Percentiles rank a stretch among this genome's conserved stretches.
Evolutionary conservation across 2,888 invertebrate genomes (phyloP).

Genomic region (Melanotus villosus): DNA sequence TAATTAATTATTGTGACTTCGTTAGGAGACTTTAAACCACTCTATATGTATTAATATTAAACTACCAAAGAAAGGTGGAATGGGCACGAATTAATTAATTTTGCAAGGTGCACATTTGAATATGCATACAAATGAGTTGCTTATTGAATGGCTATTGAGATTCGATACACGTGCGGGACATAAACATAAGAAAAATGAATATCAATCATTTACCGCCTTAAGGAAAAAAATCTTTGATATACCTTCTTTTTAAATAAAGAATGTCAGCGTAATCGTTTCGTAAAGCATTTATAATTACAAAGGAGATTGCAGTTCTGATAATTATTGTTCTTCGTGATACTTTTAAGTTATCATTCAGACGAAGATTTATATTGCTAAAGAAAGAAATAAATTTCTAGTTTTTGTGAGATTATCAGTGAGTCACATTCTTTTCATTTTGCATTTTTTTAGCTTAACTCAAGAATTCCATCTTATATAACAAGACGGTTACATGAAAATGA

Average conservation of each 20-base stretch:
- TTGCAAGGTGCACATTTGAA: constrained; percentile 25
- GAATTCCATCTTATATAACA: too few species aligned
- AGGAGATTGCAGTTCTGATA: too few species aligned
- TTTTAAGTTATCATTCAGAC: too few species aligned
- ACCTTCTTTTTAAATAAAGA: not conserved
- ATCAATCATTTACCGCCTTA: constrained; percentile 3
- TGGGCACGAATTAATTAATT: constrained; percentile 23
- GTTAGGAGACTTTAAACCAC: not conserved
- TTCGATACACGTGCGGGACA: constrained; percentile 6
- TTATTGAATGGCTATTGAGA: constrained; percentile 18
- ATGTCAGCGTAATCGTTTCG: not conserved
- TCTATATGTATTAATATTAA: constrained; percentile 19
- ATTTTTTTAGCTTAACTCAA: too few species aligned
- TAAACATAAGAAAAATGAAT: not conserved
- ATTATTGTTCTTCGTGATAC: too few species aligned
- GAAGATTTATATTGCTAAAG: too few species aligned
- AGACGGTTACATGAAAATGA: too few species aligned
- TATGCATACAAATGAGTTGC: constrained; percentile 24
- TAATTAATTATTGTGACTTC: constrained; percentile 23
- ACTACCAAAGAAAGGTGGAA: constrained; percentile 23
- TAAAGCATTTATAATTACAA: too few species aligned
- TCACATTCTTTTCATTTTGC: too few species aligned
- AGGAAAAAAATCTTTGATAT: not conserved
- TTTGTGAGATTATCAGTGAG: too few species aligned
- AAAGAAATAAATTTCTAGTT: too few species aligned